phyloP scores from a whole-genome alignment of 2,888 invertebrate genomes.

The Sesia apiformis region DNA sequence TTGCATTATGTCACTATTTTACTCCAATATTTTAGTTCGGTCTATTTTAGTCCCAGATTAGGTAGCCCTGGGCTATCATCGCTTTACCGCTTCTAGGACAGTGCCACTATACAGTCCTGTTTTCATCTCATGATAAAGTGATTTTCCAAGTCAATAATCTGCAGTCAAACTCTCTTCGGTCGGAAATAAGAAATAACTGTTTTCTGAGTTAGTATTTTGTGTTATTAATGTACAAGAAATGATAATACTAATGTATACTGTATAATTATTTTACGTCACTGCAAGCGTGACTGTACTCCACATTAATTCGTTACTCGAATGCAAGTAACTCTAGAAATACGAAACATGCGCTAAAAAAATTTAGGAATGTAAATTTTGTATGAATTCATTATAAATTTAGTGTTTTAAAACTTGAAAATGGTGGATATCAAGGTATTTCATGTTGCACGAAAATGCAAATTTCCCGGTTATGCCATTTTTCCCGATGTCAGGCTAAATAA shows the following conservation, averaged over 20 bases:
- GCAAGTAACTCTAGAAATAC: conserved; percentile 2
- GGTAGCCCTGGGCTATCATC: too few species aligned
- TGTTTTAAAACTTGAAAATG: conserved; percentile 30
- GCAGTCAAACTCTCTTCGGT: too few species aligned
- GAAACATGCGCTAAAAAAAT: conserved; percentile 13
- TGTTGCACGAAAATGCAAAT: conserved; percentile 69
- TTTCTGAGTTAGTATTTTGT: too few species aligned
- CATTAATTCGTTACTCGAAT: conserved; percentile 1
- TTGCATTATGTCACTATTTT: too few species aligned
- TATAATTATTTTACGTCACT: not conserved
- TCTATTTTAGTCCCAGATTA: too few species aligned
- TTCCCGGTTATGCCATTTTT: conserved; percentile 34
- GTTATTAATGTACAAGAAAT: not conserved
- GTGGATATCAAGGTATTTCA: conserved; percentile 49
- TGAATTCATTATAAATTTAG: conserved; percentile 57
- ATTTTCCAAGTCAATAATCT: too few species aligned
- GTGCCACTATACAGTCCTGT: too few species aligned
- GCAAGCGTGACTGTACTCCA: conserved; percentile 4
- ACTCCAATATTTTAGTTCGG: too few species aligned
- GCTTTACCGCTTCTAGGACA: too few species aligned
- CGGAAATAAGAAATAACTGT: too few species aligned
- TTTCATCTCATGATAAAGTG: too few species aligned
- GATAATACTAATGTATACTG: not conserved
- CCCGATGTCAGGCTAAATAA: conserved; percentile 50
- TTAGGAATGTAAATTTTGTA: conserved; percentile 40